Conservation (phyloP, 1,140 invertebrate genomes). For the Globodera ellingtonae region DNA sequence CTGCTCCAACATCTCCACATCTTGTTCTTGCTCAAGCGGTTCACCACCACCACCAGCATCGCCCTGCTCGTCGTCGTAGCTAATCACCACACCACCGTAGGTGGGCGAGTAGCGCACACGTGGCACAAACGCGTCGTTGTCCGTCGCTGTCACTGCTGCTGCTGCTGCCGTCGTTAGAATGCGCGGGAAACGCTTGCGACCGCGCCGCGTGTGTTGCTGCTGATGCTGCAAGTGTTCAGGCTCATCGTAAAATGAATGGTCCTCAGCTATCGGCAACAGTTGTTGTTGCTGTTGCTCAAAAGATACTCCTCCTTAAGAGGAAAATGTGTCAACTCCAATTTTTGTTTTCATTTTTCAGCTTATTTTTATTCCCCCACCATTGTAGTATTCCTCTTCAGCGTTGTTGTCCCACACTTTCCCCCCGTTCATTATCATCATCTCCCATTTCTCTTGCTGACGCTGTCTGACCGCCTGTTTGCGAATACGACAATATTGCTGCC, state of each 20-base stretch:
- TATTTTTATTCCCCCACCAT: neutral
- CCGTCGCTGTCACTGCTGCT: neutral
- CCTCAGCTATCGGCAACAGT: neutral
- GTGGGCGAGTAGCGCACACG: slow-evolving; percentile 6
- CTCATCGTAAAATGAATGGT: too few relatives aligned
- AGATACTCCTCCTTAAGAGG: too few relatives aligned
- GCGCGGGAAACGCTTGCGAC: neutral
- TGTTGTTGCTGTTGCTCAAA: neutral
- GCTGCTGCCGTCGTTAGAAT: too few relatives aligned
- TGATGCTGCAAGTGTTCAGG: too few relatives aligned
- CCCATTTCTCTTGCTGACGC: slow-evolving; percentile 1
- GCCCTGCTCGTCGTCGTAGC: neutral
- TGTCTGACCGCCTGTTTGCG: slow-evolving; percentile 39
- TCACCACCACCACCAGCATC: neutral
- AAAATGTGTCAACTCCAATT: too few relatives aligned
- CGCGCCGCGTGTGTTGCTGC: neutral
- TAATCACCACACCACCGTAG: neutral
- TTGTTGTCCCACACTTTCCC: neutral
- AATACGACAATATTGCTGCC: slow-evolving; percentile 52
- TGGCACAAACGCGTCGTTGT: slow-evolving; percentile 4
- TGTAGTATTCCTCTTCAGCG: neutral
- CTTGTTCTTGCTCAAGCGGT: neutral
- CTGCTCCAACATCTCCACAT: neutral
- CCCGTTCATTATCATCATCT: slow-evolving; percentile 23
- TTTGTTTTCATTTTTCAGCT: too few relatives aligned